Evolutionary conservation across 2,113 vertebrate species (phyloP).

Genomic region (Psophia crepitans): DNA sequence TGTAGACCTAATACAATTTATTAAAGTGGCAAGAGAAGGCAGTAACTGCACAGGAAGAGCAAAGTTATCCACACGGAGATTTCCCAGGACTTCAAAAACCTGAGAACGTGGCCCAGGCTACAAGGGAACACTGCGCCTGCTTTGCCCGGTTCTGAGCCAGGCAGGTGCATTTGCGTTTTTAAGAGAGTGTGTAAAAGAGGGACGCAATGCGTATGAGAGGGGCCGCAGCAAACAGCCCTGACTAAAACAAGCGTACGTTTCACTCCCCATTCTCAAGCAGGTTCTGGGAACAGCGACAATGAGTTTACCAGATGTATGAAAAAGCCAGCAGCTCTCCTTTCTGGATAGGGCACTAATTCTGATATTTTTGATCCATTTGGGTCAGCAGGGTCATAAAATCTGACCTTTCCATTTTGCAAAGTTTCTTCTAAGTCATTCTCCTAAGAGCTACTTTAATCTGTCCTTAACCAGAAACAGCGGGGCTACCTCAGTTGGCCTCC

Average conservation of each 20-base stretch:
- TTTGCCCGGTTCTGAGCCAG: neutral
- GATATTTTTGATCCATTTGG: slow-evolving; percentile 35
- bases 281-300: neutral
- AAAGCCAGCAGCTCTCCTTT: neutral
- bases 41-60: neutral
- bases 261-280: neutral
- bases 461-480: neutral
- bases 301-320: neutral
- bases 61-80: neutral
- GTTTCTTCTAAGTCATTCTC: slow-evolving; percentile 39
- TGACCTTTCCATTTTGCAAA: slow-evolving; percentile 32
- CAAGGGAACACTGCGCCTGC: neutral
- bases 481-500: slow-evolving; percentile 2
- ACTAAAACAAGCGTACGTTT: neutral
- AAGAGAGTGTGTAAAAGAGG: neutral
- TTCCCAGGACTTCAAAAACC: neutral
- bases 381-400: slow-evolving; percentile 41
- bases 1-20: neutral
- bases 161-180: neutral
- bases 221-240: neutral
- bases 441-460: slow-evolving; percentile 28
- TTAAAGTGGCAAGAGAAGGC: neutral
- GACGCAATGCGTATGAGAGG: neutral
- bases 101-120: neutral
- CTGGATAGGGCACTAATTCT: neutral